phyloP scores from a whole-genome alignment of 2,888 invertebrate genomes.

The Iphiclides podalirius region DNA sequence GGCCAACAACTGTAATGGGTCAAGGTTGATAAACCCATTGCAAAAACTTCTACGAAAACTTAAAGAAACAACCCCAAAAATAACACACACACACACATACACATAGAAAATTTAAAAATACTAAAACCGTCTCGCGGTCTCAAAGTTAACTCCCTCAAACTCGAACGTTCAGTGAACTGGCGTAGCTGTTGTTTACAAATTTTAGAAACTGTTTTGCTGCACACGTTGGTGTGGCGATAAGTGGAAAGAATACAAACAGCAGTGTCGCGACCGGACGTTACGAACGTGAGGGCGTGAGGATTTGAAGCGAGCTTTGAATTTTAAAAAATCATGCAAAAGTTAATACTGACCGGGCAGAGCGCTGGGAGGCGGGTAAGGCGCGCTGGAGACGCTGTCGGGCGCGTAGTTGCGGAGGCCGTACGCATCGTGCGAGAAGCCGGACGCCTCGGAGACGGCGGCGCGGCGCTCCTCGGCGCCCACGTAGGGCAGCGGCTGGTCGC shows the following conservation, averaged over 20 bases:
- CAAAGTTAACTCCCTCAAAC: slow-evolving; percentile 28
- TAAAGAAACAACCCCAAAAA: slow-evolving; percentile 33
- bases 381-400: slow-evolving; percentile 86
- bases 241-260: slow-evolving; percentile 70
- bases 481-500: slow-evolving; percentile 85
- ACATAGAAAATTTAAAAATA: slow-evolving; percentile 22
- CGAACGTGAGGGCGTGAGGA: slow-evolving; percentile 52
- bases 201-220: slow-evolving; percentile 57
- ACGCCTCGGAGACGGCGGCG: slow-evolving; percentile 81
- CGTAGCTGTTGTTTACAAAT: slow-evolving; percentile 64
- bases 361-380: slow-evolving; percentile 90
- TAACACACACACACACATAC: no score
- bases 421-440: slow-evolving; percentile 86
- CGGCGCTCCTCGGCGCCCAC: slow-evolving; percentile 86
- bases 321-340: slow-evolving; percentile 13
- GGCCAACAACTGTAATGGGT: slow-evolving; percentile 46
- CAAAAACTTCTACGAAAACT: slow-evolving; percentile 62
- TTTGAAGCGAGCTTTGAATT: slow-evolving; percentile 30
- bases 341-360: slow-evolving; percentile 77
- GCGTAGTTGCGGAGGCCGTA: slow-evolving; percentile 88
- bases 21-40: slow-evolving; percentile 73
- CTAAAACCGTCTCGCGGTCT: not conserved
- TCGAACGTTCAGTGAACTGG: slow-evolving; percentile 24
- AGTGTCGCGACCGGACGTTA: slow-evolving; percentile 46
- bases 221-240: slow-evolving; percentile 61